phyloP scores from a whole-genome alignment of 2,113 vertebrate genomes.

The Oryzias javanicus region DNA sequence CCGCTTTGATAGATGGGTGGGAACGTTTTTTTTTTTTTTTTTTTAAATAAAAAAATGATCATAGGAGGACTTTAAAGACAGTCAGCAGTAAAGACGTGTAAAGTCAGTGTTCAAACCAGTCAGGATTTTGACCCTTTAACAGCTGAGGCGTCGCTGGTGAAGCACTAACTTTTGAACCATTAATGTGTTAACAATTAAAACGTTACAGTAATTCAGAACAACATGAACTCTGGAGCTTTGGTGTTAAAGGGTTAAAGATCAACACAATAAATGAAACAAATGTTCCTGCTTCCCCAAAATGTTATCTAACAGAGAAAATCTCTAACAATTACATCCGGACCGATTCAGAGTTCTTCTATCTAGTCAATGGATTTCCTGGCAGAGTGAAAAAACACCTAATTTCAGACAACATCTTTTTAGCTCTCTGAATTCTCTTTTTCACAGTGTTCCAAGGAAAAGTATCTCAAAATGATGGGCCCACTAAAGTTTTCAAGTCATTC shows the following conservation, averaged over 20 bases:
- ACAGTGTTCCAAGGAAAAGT: background rate
- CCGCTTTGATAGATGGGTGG: no score
- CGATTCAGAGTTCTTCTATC: slow-evolving; percentile 27
- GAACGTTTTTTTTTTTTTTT: no score
- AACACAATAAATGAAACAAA: slow-evolving; percentile 40
- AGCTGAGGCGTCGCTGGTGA: no score
- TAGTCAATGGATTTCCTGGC: slow-evolving; percentile 33
- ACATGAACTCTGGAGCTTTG: no score
- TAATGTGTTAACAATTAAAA: no score
- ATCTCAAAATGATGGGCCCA: background rate
- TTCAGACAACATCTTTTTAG: slow-evolving; percentile 11
- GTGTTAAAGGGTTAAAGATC: background rate
- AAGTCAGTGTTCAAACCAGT: no score
- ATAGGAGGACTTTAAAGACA: no score
- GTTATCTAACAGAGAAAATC: slow-evolving; percentile 44
- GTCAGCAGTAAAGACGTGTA: no score
- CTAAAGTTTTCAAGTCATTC: background rate
- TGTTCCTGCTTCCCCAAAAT: slow-evolving; percentile 32
- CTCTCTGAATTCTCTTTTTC: background rate
- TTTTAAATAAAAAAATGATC: no score
- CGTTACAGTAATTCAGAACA: no score
- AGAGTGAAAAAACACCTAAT: slow-evolving; percentile 11
- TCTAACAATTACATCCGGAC: slow-evolving; percentile 42
- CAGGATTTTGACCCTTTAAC: no score
- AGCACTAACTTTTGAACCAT: no score